Evolutionary conservation across 2,888 invertebrate species (phyloP), one percentile per base, ranked within the genome.

Genomic region (Eumacrocentrus americanus): DNA sequence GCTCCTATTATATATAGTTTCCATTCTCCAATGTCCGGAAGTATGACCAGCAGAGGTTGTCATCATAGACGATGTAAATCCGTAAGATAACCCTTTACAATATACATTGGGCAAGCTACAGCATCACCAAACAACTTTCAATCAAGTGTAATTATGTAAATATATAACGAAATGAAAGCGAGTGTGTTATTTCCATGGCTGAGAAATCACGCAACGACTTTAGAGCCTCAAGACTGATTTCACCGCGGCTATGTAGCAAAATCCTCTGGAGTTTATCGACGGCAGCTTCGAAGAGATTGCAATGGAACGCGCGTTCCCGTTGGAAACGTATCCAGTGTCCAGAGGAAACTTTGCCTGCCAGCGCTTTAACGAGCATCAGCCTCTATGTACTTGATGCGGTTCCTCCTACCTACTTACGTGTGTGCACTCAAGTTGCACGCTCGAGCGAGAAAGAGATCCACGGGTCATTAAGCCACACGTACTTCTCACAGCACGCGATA

Each of bases 401-500:
- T n/a, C 44, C 44, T 4, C 44, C 44, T 44, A 44, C 44, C 44
- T n/a, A 22, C 18, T 9, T 20, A 7, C 29, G 3, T 48, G 42
- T 23, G 42, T 40, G 53, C 29, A 29, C 14, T 42, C 42, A 42
- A 42, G 25, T 54, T 46, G 58, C 50, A 57, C 50, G 54, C 51
- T 37, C 58, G 46, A 58, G 18, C 14, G 44, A 25, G 22, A 57
- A 47, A 18, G 37, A 75, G 76, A 77, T 72, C 76, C 73, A 78
- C 71, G 70, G 74, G 66, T 77, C 78, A 79, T 78, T 78, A 79
- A 38, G 75, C 73, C 69, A 70, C 23, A 46, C 1, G 23, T 46
- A n/a, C n/a, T 44, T 46, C 2, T 23, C 22, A 62, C 68, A 72
- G 71, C 73, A 72, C 74, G 75, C 74, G 73, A 78, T 76, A 73